phyloP scores from a whole-genome alignment of 2,888 invertebrate genomes.

The Odiellus spinosus region DNA sequence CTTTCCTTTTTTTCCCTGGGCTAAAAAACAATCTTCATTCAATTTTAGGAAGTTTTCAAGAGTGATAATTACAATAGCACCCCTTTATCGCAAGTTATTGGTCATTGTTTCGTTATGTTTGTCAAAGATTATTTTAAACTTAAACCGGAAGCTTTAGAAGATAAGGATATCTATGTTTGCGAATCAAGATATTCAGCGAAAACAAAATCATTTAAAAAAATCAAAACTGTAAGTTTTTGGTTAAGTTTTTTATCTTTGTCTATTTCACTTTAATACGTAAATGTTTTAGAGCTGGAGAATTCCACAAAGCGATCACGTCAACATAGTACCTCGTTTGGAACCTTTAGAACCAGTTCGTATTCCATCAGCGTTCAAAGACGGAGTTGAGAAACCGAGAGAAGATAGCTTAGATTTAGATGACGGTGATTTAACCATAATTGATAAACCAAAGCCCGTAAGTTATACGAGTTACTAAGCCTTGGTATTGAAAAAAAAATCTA shows the following conservation, averaged over 20 bases:
- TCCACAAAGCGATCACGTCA: slow-evolving; percentile 49
- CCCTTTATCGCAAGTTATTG: slow-evolving; percentile 66
- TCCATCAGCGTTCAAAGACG: slow-evolving; percentile 78
- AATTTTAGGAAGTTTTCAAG: slow-evolving; percentile 67
- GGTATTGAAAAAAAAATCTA: no score
- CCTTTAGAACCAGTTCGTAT: slow-evolving; percentile 69
- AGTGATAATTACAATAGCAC: slow-evolving; percentile 73
- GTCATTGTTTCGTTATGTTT: slow-evolving; percentile 81
- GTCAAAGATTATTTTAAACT: slow-evolving; percentile 86
- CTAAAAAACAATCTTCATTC: slow-evolving; percentile 15
- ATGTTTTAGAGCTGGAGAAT: slow-evolving; percentile 33
- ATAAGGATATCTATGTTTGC: slow-evolving; percentile 91
- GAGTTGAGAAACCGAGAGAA: slow-evolving; percentile 43
- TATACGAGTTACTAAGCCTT: no score
- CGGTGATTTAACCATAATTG: slow-evolving; percentile 54
- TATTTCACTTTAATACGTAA: slow-evolving; percentile 5
- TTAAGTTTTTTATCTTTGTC: not conserved
- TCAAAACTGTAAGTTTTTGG: slow-evolving; percentile 35
- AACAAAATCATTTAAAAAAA: slow-evolving; percentile 78
- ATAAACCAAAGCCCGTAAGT: slow-evolving; percentile 68
- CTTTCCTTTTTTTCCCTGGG: slow-evolving; percentile 1
- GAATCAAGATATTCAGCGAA: slow-evolving; percentile 83
- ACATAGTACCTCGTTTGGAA: slow-evolving; percentile 49
- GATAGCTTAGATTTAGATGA: slow-evolving; percentile 42
- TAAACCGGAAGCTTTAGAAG: slow-evolving; percentile 66